Base-by-base conservation (phyloP, 1,140 invertebrate genomes). In the Ericerus pela region DNA sequence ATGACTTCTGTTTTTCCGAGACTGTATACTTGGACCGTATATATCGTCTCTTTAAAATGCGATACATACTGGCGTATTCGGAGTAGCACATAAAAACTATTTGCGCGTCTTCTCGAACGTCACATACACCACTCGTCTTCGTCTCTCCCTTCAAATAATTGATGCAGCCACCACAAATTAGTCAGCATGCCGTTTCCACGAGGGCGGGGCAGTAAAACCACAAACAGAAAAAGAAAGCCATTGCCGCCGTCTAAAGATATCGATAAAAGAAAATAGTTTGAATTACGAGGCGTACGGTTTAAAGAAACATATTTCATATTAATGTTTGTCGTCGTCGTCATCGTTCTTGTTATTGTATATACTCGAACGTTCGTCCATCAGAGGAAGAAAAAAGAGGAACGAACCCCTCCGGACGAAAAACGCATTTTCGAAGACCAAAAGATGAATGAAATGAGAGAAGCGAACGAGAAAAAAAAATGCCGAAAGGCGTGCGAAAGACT, bases 241-340 rank as follows among this genome's bases (percentile, higher is more conserved):
- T n/a, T n/a, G n/a, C n/a, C n/a, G n/a, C n/a, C n/a, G n/a, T n/a
- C n/a, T n/a, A 38, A 38, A 38, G 36, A 47, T 24, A 47, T 47
- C 18, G 41, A 47, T 47, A 16, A 24, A 47, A 18, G 16, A 24
- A 16, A n/a, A n/a, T n/a, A 18, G 41, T 24, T 47, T 47, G 41
- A 47, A 47, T 47, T 47, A 47, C 26, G 41, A 47, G 16, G 22
- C 41, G 41, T 47, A 47, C 26, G 41, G n/a, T n/a, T 47, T 47
- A 47, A 47, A 47, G 41, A 47, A 47, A 47, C 41, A 47, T 47
- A 47, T 47, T 47, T 47, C 26, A 47, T 47, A 47, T 47, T 47
- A 47, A 47, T 47, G 41, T 47, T 47, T 24, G 36, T 24, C n/a
- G n/a, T n/a, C n/a, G 16, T 47, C 10, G 41, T 47, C 18, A 47